Conservation (phyloP, 2,888 invertebrate genomes). For the Aporophyla lueneburgensis region DNA sequence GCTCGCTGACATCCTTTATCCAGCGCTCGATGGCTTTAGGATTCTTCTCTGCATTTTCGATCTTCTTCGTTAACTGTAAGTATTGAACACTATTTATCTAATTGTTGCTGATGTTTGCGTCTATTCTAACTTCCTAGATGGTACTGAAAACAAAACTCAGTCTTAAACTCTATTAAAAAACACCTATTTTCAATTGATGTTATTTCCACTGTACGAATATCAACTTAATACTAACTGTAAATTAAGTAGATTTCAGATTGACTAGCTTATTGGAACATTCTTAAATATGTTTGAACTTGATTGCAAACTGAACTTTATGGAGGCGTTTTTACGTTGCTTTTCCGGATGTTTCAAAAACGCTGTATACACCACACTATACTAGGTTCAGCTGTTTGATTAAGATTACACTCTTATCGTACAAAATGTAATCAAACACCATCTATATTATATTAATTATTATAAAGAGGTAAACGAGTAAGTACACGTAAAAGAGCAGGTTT, state of each 20-base stretch:
- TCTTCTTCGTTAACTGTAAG: slow-evolving; percentile 93
- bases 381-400: background rate
- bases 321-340: background rate
- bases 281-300: background rate
- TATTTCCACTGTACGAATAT: background rate
- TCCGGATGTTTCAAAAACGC: too few species aligned
- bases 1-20: slow-evolving; percentile 98
- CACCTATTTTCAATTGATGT: too few species aligned
- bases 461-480: too few species aligned
- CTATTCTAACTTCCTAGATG: background rate
- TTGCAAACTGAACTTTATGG: background rate
- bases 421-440: background rate
- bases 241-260: background rate
- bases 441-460: too few species aligned
- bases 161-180: too few species aligned
- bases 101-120: background rate
- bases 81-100: background rate
- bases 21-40: slow-evolving; percentile 98
- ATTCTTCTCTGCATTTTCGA: slow-evolving; percentile 96
- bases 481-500: too few species aligned
- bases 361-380: too few species aligned
- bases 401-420: background rate
- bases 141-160: too few species aligned
- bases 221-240: background rate
- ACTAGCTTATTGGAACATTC: background rate